phyloP scores from a whole-genome alignment of 2,797 vertebrate species.

The Mergus octosetaceus region DNA sequence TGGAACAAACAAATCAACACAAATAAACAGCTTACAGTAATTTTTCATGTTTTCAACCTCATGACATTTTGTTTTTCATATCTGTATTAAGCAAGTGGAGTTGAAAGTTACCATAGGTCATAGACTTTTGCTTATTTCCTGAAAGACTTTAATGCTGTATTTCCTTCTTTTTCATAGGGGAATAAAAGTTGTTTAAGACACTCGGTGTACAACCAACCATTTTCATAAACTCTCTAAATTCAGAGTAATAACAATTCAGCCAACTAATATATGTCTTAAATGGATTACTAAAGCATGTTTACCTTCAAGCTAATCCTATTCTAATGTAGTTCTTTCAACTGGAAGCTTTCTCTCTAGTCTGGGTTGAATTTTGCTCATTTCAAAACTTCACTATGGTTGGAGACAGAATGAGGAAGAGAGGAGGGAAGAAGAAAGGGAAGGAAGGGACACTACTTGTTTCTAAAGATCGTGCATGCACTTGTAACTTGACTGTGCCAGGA shows the following conservation, averaged over 20 bases:
- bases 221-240: not conserved
- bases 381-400: not conserved
- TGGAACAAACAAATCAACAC: conserved; percentile 20
- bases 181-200: not conserved
- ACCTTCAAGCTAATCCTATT: not conserved
- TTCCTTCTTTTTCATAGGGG: not conserved
- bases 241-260: not conserved
- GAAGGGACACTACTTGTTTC: not conserved
- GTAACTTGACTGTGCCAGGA: not conserved
- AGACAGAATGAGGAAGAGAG: not conserved
- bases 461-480: rapidly evolving
- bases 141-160: not conserved
- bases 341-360: not conserved
- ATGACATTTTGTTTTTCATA: not conserved
- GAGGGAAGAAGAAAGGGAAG: not conserved
- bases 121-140: not conserved
- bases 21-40: conserved; percentile 10
- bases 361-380: not conserved
- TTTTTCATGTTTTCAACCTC: conserved; percentile 29
- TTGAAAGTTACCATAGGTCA: conserved; percentile 11
- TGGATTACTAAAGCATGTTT: not conserved
- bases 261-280: not conserved
- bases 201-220: not conserved
- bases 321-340: not conserved
- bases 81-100: not conserved